Evolutionary conservation across 1,140 invertebrate species (phyloP), one percentile per base, ranked within the genome.

Genomic region (Yoshiicerus persimilis): DNA sequence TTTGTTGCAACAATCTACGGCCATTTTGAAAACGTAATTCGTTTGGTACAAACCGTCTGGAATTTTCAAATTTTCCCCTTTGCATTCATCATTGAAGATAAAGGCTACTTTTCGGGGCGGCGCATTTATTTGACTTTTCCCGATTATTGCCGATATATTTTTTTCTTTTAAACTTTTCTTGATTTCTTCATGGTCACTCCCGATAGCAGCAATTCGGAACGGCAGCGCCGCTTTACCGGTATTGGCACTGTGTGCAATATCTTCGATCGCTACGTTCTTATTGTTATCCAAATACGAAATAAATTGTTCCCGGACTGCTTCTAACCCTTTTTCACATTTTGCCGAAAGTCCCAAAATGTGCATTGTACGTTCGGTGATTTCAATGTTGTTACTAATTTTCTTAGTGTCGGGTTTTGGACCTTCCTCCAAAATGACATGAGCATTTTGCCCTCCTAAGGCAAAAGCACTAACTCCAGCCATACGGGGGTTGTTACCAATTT

Each of bases 391-490:
- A 4, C 25, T 20, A 11, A 64, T 16, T 83, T 25, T 36, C 25
- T 1, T 77, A 34, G 41, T 3, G 39, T 77, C 47, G 56, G 25
- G 16, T 9, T 38, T 20, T 25, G 23, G 32, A 83, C 13, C 27
- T 39, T 88, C 83, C 27, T 87, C 64, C 20, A 88, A 32, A 41
- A 88, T 88, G 38, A 86, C n/a, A 30, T 88, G 87, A 3, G 64
- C 10, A n/a, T 83, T 41, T 3, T 83, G 38, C 27, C 87, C 87
- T 11, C 39, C 39, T 11, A 88, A 70, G n/a, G 80, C 87, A 86
- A 88, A 88, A 11, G 34, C 39, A 62, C 75, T 88, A 9, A 88
- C 30, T 13, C 27, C 77, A 34, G 77, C 77, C 34, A 39, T 83
- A 38, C 16, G n/a, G 5, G 30, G 30, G 11, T 6, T 23, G n/a